These are phyloP conservation scores for Neofelis nebulosa DNA, from an alignment of 2,113 vertebrate genomes.

Conservation along the genomic window DNA sequence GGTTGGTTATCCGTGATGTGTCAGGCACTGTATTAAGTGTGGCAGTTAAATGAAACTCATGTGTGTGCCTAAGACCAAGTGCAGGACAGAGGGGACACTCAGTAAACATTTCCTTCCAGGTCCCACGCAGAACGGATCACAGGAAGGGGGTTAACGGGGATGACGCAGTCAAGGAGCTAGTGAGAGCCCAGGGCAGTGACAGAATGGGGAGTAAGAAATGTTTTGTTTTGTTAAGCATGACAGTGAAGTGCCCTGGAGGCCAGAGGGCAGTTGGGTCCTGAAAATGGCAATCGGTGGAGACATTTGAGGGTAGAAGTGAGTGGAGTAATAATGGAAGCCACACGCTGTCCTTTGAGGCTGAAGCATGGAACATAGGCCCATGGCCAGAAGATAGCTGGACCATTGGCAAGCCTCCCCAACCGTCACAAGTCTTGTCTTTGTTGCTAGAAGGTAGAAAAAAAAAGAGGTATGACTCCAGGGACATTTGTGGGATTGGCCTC, in stretches of 20 bases:
- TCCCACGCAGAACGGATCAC: neutral
- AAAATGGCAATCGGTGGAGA: neutral
- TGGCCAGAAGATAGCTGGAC: neutral
- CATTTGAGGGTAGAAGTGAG: neutral
- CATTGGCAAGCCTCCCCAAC: neutral
- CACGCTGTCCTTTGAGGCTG: neutral
- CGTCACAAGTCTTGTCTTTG: neutral
- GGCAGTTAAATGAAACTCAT: neutral
- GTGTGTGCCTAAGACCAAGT: neutral
- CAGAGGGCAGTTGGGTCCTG: neutral
- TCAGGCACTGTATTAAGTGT: neutral
- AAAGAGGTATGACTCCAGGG: neutral
- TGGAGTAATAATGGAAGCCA: neutral
- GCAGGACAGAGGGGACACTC: neutral
- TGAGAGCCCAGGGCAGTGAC: neutral
- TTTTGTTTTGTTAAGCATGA: neutral
- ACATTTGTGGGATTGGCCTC: neutral
- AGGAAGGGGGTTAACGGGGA: neutral
- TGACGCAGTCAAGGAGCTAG: neutral
- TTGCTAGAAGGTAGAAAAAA: neutral
- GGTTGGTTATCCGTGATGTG: neutral
- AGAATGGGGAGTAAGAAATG: neutral
- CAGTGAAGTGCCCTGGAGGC: neutral
- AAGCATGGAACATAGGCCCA: neutral
- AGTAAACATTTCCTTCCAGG: neutral